Conservation (phyloP, 2,113 vertebrate genomes). For the Stomatorhinus ivindoensis region DNA sequence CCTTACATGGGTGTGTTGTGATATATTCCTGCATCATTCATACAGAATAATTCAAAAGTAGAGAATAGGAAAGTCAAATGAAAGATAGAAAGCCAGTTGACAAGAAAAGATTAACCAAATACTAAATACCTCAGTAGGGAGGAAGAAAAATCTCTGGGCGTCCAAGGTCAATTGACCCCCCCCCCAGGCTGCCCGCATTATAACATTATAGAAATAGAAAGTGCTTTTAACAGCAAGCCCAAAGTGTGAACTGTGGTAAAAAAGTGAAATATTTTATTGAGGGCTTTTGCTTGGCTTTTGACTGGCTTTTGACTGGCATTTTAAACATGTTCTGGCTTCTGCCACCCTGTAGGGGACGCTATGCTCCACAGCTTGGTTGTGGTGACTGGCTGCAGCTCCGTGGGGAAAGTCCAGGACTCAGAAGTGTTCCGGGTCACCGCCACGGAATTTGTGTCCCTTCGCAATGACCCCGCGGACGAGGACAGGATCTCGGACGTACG, state of each 20-base stretch:
- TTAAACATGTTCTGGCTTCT: neutral
- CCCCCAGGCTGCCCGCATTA: neutral
- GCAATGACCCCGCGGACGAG: slow-evolving; percentile 77
- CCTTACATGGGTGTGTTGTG: neutral
- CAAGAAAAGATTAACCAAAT: neutral
- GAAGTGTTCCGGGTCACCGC: slow-evolving; percentile 96
- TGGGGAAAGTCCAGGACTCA: slow-evolving; percentile 94
- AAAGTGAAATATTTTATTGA: neutral
- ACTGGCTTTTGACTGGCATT: neutral
- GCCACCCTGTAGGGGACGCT: slow-evolving; percentile 67
- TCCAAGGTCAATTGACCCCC: neutral
- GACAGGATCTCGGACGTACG: slow-evolving; percentile 87
- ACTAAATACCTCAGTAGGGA: neutral
- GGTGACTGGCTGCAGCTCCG: slow-evolving; percentile 93
- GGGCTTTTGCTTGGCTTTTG: neutral
- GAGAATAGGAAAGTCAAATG: neutral
- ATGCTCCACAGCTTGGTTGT: slow-evolving; percentile 91
- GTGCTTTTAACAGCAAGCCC: neutral
- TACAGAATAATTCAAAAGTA: neutral
- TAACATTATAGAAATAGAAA: neutral
- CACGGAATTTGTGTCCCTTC: slow-evolving; percentile 85
- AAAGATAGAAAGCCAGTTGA: neutral
- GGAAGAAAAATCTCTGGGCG: neutral
- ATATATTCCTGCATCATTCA: neutral
- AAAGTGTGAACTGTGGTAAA: neutral